Evolutionary conservation across 2,113 vertebrate species (phyloP).

Genomic region (Rattus norvegicus): DNA sequence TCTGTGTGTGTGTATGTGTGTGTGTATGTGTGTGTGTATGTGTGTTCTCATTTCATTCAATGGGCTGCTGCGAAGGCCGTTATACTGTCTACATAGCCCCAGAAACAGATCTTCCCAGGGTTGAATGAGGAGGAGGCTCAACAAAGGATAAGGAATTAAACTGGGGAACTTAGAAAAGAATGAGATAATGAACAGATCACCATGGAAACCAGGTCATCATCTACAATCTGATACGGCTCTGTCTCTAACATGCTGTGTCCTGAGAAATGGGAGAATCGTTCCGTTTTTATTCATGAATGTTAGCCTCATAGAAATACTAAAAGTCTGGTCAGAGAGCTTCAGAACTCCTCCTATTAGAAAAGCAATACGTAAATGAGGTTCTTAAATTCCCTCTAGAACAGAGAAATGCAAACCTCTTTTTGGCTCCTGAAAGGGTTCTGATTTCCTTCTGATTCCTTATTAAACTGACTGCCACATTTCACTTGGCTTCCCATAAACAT

Average conservation of each 20-base stretch:
- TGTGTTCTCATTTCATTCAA: constrained; percentile 68
- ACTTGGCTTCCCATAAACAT: constrained; percentile 61
- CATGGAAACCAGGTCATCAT: constrained; percentile 80
- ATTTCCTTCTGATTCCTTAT: constrained; percentile 65
- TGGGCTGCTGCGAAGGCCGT: constrained; percentile 78
- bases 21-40: constrained; percentile 36
- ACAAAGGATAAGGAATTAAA: constrained; percentile 82
- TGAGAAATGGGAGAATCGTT: constrained; percentile 74
- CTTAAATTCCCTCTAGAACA: constrained; percentile 42
- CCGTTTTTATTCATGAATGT: constrained; percentile 53
- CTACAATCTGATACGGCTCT: constrained; percentile 74
- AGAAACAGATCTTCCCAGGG: constrained; percentile 76
- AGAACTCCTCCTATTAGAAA: constrained; percentile 41
- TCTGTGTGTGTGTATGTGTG: constrained; percentile 35
- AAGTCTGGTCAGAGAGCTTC: constrained; percentile 34
- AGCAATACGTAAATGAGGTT: constrained; percentile 52
- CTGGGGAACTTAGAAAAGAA: constrained; percentile 78
- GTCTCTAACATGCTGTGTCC: constrained; percentile 67
- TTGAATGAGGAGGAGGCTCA: constrained; percentile 83
- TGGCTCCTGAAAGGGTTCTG: constrained; percentile 55
- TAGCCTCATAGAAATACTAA: constrained; percentile 68
- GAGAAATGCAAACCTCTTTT: constrained; percentile 35
- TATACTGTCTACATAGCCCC: constrained; percentile 78
- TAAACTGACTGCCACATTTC: constrained; percentile 61
- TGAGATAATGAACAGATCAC: constrained; percentile 79